Percentiles rank a stretch among this genome's conserved stretches.
Evolutionary conservation across 2,113 vertebrate species (phyloP).

Genomic region (Dinomys branickii): DNA sequence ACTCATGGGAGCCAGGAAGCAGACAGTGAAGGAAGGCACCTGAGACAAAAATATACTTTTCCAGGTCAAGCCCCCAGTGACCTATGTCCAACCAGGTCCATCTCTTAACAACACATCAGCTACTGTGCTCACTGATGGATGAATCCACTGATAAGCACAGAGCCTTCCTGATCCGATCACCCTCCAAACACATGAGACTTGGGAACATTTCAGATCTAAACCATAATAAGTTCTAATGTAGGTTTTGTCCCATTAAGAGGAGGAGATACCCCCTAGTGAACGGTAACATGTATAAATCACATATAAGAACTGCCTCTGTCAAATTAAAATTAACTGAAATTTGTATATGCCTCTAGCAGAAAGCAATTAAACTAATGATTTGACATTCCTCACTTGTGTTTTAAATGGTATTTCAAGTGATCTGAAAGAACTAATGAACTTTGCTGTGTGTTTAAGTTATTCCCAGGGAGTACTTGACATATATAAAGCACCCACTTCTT

Average conservation of each 20-base stretch:
- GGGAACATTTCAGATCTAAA: not conserved
- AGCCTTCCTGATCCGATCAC: not conserved
- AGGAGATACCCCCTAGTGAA: not conserved
- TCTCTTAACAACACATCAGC: not conserved
- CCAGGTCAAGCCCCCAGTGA: not conserved
- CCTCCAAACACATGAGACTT: not conserved
- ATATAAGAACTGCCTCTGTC: not conserved
- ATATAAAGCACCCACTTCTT: not conserved
- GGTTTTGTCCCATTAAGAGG: not conserved
- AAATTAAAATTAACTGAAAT: conserved; percentile 28
- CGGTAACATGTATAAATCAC: not conserved
- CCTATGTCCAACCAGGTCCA: not conserved
- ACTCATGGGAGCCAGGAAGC: not conserved
- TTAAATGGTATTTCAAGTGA: conserved; percentile 21
- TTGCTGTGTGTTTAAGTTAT: conserved; percentile 24
- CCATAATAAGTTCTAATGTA: not conserved
- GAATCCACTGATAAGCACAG: not conserved
- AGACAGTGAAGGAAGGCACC: not conserved
- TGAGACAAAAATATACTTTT: not conserved
- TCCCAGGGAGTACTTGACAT: not conserved
- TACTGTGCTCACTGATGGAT: not conserved
- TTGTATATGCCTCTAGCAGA: not conserved
- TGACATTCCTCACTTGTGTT: not conserved
- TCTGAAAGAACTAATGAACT: conserved; percentile 22
- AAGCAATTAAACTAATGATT: conserved; percentile 29